Conservation (phyloP, 2,888 invertebrate species). For the Thereva nobilitata region DNA sequence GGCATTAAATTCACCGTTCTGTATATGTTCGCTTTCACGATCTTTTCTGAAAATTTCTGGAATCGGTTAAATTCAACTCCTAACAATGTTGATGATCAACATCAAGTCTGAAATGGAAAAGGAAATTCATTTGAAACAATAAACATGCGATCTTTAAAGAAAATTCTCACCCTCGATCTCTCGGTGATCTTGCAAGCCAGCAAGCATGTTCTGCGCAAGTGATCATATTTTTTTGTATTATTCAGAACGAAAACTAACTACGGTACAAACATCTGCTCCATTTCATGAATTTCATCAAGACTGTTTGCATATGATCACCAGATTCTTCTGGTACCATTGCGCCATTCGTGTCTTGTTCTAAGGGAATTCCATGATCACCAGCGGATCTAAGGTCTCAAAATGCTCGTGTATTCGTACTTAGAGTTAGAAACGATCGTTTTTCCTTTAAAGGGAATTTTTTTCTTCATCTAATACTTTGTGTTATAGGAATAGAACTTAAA, state of each 20-base stretch:
- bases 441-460: no score
- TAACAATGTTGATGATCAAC: background rate
- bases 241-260: background rate
- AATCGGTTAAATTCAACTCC: conserved; percentile 16
- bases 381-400: no score
- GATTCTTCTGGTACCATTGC: no score
- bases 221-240: conserved; percentile 2
- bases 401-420: no score
- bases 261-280: conserved; percentile 18
- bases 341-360: no score
- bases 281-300: conserved; percentile 2
- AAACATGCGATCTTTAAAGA: conserved; percentile 16
- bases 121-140: background rate
- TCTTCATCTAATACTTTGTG: no score
- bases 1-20: conserved; percentile 3
- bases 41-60: background rate
- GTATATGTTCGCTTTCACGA: background rate
- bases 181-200: background rate
- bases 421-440: no score
- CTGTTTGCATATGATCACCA: no score
- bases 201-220: background rate
- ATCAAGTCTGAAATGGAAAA: conserved; percentile 1
- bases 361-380: no score
- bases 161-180: conserved; percentile 27
- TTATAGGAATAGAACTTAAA: no score